Evolutionary conservation across 92 coral and sea anemone species (phyloP), one percentile per base, ranked within the genome.

Genomic region (Porites lobata): DNA sequence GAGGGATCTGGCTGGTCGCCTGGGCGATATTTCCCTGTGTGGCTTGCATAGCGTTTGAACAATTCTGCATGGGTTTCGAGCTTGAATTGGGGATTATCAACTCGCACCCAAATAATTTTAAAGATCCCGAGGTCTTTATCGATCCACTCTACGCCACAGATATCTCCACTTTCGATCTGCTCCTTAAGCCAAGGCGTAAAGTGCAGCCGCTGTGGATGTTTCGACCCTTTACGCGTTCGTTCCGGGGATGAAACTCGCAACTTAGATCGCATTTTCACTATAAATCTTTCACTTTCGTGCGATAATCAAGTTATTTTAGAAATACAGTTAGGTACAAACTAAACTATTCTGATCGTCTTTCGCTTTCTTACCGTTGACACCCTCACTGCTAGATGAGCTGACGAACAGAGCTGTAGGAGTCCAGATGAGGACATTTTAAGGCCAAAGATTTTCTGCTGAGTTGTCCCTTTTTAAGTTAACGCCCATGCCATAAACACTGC

Each of bases 271-370:
- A 74, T 84, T 84, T 84, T 74, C 24, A 18, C 69, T 32, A 70
- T 56, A 56, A 14, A 56, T 82, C 86, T 84, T 84, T 73, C 87
- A 84, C 80, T 84, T 84, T 84, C 87, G 87, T 84, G 73, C 64
- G 72, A 15, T 17, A 5, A 67, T 10, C 26, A 65, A 57, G 85
- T 84, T 84, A 84, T 73, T 62, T 74, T 73, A n/a, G 32, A 84
- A 73, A 13, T 26, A 84, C 73, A 84, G 38, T 66, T 69, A 61
- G 69, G 65, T 51, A 15, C 72, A 20, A 65, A 79, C 53, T 59
- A 15, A 63, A 26, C 69, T 24, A 51, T 68, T 14, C 51, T 9
- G 9, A 9, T 8, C 85, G 68, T 43, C 67, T 82, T 82, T 82
- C 86, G 69, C 78, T 82, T 82, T 82, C 86, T 75, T 53, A 43